Conservation (phyloP, 2,888 invertebrate species). For the Cheilosia variabilis region DNA sequence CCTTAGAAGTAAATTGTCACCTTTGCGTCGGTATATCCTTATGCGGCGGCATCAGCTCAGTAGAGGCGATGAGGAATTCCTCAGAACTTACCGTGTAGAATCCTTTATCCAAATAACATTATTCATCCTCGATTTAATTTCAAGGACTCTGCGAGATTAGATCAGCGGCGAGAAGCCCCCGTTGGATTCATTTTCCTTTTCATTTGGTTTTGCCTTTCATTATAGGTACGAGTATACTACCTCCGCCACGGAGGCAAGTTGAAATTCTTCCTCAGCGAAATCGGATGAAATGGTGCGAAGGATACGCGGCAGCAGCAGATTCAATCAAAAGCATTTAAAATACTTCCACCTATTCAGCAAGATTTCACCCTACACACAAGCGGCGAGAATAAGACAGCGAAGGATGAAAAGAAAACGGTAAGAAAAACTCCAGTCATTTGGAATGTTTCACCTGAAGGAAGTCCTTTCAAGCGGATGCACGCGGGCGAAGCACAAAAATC, state of each 20-base stretch:
- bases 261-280: slow-evolving; percentile 30
- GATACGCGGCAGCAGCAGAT: slow-evolving; percentile 47
- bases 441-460: slow-evolving; percentile 63
- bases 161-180: slow-evolving; percentile 8
- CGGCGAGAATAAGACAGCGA: slow-evolving; percentile 13
- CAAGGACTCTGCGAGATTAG: slow-evolving; percentile 66
- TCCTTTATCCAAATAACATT: slow-evolving; percentile 73
- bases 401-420: background rate
- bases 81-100: slow-evolving; percentile 66
- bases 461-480: slow-evolving; percentile 69
- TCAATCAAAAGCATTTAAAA: slow-evolving; percentile 74
- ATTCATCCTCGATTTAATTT: slow-evolving; percentile 74
- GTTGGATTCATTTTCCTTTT: slow-evolving; percentile 68
- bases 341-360: slow-evolving; percentile 71
- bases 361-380: slow-evolving; percentile 27
- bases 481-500: slow-evolving; percentile 47
- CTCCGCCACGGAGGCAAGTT: background rate
- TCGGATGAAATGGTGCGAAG: slow-evolving; percentile 63
- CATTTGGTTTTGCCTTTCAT: slow-evolving; percentile 70
- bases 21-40: slow-evolving; percentile 26
- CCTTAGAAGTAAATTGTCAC: slow-evolving; percentile 60
- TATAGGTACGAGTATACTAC: slow-evolving; percentile 1
- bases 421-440: slow-evolving; percentile 60
- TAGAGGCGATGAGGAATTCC: slow-evolving; percentile 33
- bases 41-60: background rate